Evolutionary conservation across 1,140 invertebrate species (phyloP).

Genomic region (Gryon sp.): DNA sequence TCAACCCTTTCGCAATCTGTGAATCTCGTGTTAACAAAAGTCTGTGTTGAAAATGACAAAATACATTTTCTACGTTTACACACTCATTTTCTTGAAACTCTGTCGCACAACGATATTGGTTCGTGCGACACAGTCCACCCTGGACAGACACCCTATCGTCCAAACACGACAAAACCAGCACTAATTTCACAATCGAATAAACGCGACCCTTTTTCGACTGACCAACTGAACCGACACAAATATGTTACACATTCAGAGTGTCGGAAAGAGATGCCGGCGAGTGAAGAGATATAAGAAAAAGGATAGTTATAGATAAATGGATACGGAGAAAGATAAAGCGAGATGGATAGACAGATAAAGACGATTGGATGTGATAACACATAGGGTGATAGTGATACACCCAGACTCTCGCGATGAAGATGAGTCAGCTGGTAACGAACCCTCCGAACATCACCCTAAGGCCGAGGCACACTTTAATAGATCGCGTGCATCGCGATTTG

Average conservation of each 20-base stretch:
- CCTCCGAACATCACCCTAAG: slow-evolving; percentile 39
- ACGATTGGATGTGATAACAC: slow-evolving; percentile 69
- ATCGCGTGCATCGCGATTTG: slow-evolving; percentile 35
- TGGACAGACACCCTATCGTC: slow-evolving; percentile 60
- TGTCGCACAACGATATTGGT: slow-evolving; percentile 18
- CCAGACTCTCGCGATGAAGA: slow-evolving; percentile 50
- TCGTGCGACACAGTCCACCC: slow-evolving; percentile 44
- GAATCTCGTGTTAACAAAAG: slow-evolving; percentile 35
- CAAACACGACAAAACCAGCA: slow-evolving; percentile 78
- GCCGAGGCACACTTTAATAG: slow-evolving; percentile 39
- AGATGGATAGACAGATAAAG: too few species aligned
- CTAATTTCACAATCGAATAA: slow-evolving; percentile 80
- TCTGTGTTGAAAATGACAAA: slow-evolving; percentile 34
- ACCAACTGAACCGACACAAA: slow-evolving; percentile 70
- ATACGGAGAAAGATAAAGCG: slow-evolving; percentile 30
- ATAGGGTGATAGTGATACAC: slow-evolving; percentile 76
- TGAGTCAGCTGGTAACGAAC: slow-evolving; percentile 54
- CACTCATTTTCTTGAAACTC: slow-evolving; percentile 36
- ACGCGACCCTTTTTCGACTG: slow-evolving; percentile 64
- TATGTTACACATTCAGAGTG: slow-evolving; percentile 62
- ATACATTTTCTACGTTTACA: slow-evolving; percentile 41
- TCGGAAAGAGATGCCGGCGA: slow-evolving; percentile 39
- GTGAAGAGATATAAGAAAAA: slow-evolving; percentile 50
- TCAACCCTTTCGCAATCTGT: slow-evolving; percentile 36
- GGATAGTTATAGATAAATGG: slow-evolving; percentile 15